phyloP scores from a whole-genome alignment of 2,797 vertebrate genomes.

The Vultur gryphus region DNA sequence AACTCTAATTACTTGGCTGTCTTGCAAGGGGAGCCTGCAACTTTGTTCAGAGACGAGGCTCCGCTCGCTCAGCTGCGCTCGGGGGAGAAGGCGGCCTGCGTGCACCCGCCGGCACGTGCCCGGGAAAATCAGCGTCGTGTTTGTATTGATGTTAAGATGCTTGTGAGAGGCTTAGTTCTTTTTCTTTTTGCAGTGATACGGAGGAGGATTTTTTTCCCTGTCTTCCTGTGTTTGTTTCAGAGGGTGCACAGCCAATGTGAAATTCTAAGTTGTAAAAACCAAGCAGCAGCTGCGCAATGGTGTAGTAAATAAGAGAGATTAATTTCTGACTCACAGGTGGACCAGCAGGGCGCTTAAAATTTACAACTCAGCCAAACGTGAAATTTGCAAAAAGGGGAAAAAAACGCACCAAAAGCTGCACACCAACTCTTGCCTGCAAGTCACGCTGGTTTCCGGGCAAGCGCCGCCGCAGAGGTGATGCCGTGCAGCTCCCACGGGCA shows the following conservation, averaged over 20 bases:
- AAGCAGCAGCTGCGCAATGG: neutral
- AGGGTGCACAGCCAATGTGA: neutral
- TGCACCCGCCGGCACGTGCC: rapidly evolving
- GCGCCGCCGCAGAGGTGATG: rapidly evolving
- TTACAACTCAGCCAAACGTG: neutral
- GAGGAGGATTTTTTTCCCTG: too few relatives aligned
- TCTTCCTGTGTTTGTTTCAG: neutral
- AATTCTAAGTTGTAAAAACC: neutral
- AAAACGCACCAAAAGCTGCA: neutral
- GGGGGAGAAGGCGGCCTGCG: neutral
- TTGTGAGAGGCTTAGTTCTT: neutral
- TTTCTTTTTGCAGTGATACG: rapidly evolving
- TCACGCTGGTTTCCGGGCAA: rapidly evolving
- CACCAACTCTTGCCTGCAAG: neutral
- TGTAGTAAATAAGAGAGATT: neutral
- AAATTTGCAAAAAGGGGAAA: neutral
- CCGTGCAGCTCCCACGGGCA: rapidly evolving
- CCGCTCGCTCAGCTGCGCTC: neutral
- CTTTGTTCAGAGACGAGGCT: neutral
- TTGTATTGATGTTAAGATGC: neutral
- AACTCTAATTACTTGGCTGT: neutral
- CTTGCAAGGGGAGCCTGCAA: constrained; percentile 8
- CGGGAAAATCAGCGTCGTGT: rapidly evolving
- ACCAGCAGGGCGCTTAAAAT: neutral
- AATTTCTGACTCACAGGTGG: neutral